Evolutionary conservation across 1,140 invertebrate genomes (phyloP).

Genomic region (Metaphire vulgaris): DNA sequence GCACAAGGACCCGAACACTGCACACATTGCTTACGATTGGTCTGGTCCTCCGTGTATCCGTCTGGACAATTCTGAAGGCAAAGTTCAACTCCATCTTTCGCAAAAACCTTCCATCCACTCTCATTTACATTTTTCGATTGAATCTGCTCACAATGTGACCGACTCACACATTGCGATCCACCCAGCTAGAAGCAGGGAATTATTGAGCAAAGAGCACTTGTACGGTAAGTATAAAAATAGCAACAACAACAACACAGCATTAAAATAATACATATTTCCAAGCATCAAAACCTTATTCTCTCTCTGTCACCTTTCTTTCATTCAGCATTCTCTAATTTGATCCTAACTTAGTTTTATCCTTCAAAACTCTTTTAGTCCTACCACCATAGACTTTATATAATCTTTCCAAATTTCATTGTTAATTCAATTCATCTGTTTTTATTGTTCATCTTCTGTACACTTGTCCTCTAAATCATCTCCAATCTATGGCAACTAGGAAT

Average conservation of each 20-base stretch:
- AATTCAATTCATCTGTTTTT: no score
- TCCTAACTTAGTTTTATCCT: no score
- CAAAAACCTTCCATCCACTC: constrained; percentile 8
- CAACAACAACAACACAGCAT: not conserved
- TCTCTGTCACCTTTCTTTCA: not conserved
- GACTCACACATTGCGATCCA: not conserved
- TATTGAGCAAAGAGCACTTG: not conserved
- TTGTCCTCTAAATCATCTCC: no score
- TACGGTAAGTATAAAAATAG: not conserved
- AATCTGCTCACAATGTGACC: not conserved
- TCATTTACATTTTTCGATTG: constrained; percentile 36
- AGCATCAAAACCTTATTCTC: not conserved
- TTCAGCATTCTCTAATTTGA: not conserved
- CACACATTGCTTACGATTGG: constrained; percentile 43
- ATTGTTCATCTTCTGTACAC: no score
- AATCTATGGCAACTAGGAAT: no score
- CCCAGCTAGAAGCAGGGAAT: not conserved
- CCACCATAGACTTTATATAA: no score
- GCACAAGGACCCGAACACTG: constrained; percentile 52
- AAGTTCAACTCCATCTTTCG: constrained; percentile 32
- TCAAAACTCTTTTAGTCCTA: no score
- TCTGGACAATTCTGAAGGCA: constrained; percentile 72
- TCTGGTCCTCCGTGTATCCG: constrained; percentile 59
- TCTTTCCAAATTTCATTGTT: no score
- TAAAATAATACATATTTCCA: not conserved